Evolutionary conservation across 2,797 vertebrate species (phyloP).

Genomic region (Sebastes trivittatus): DNA sequence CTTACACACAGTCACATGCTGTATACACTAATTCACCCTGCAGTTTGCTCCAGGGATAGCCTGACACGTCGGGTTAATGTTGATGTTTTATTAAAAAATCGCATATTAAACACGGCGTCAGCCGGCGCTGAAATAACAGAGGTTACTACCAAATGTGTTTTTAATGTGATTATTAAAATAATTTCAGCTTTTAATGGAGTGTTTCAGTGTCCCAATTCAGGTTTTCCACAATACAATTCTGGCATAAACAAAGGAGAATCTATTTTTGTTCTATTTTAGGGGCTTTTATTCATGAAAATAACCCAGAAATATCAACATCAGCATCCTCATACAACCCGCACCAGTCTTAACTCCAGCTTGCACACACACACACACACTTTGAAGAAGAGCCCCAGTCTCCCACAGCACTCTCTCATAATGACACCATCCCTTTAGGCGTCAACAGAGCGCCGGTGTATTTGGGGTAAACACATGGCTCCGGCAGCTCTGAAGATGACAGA

Average conservation of each 20-base stretch:
- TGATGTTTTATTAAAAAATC: constrained; percentile 56
- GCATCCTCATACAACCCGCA: background rate
- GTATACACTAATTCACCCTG: constrained; percentile 28
- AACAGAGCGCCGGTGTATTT: constrained; percentile 65
- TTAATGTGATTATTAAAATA: background rate
- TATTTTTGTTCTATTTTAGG: no score
- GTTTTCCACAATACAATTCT: background rate
- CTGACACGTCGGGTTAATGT: constrained; percentile 47
- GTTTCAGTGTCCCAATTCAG: background rate
- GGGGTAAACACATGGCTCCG: constrained; percentile 66
- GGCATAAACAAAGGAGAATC: background rate
- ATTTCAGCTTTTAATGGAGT: background rate
- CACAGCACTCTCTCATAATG: constrained; percentile 60
- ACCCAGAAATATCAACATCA: constrained; percentile 20
- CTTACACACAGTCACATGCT: constrained; percentile 32
- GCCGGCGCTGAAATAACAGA: constrained; percentile 20
- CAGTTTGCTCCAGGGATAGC: constrained; percentile 47
- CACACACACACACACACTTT: constrained; percentile 5
- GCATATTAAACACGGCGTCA: constrained; percentile 46
- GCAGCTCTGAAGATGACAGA: constrained; percentile 60
- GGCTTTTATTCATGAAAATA: background rate
- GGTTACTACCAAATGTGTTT: constrained; percentile 7
- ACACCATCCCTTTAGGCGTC: constrained; percentile 68
- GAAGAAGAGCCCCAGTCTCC: constrained; percentile 51
- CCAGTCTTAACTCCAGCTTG: background rate